These are phyloP conservation scores for Gymnoscelis rufifasciata DNA, from an alignment of 2,888 invertebrate genomes.

Conservation along the genomic window DNA sequence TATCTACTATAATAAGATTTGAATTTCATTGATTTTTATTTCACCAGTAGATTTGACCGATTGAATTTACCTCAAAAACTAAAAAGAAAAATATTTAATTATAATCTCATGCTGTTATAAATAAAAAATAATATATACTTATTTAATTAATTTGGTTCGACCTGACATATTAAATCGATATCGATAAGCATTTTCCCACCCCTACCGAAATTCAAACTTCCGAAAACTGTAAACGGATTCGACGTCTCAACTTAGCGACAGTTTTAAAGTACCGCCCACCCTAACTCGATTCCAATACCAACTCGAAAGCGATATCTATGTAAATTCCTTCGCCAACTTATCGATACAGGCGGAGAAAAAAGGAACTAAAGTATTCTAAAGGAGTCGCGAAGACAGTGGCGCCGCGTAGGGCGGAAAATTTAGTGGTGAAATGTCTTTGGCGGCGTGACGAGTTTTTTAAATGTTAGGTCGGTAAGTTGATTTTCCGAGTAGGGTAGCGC, in stretches of 20 bases:
- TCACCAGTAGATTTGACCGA: too few species aligned
- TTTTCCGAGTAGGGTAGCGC: slow-evolving; percentile 36
- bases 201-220: slow-evolving; percentile 42
- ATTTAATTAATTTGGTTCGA: neutral
- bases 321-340: slow-evolving; percentile 60
- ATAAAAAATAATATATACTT: too few species aligned
- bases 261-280: slow-evolving; percentile 69
- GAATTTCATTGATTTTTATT: too few species aligned
- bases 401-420: slow-evolving; percentile 27
- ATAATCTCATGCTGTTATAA: too few species aligned
- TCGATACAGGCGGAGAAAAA: slow-evolving; percentile 37
- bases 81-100: too few species aligned
- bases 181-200: slow-evolving; percentile 23
- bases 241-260: slow-evolving; percentile 75
- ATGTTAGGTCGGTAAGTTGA: slow-evolving; percentile 53
- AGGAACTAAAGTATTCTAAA: slow-evolving; percentile 31
- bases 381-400: slow-evolving; percentile 24
- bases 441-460: slow-evolving; percentile 63
- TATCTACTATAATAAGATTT: too few species aligned
- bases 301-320: slow-evolving; percentile 71
- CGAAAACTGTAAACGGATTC: slow-evolving; percentile 74
- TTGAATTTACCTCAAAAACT: too few species aligned
- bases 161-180: neutral
- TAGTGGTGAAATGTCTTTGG: slow-evolving; percentile 44
- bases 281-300: slow-evolving; percentile 73